Base-by-base conservation (phyloP, 2,113 vertebrate genomes). In the Xyliphius kryptos region DNA sequence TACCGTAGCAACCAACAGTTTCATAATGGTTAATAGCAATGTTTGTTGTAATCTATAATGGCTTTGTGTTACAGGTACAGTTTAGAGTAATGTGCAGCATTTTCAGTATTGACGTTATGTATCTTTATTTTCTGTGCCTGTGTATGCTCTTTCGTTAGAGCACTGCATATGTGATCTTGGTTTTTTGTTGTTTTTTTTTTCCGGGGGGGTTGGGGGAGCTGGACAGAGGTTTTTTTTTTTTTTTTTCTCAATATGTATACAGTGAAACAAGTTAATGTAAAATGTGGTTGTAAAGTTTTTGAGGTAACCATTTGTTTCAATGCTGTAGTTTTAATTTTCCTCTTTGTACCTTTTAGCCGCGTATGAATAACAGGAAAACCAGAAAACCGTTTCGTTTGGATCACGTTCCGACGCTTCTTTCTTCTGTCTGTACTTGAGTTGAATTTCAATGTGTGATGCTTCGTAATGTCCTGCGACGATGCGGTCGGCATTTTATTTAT, bases 31-130 rank as follows among this genome's bases (percentile, higher is more conserved):
- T 83, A 86, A 81, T 85, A 85, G 78, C 80, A 83, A 84, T 83
- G 85, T 85, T 86, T 82, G 81, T 74, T 88, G 86, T 88, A 86
- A 82, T 86, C 84, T 86, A 82, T 84, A 88, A 85, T 81, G 84
- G 80, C 82, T 86, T 88, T 88, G 83, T 87, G 86, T 88, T 88
- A 81, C 85, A 88, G 86, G 84, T 81, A 83, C 83, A 66, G 41
- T 69, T 74, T 70, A 81, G 76, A 81, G 82, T 75, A 86, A 84
- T 66, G 82, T 84, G 80, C 85, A 81, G 78, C 82, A 80, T 82
- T 85, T 84, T 81, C 76, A 86, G 83, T 79, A 84, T 85, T 76
- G 76, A 85, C 82, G 84, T 84, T 80, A 80, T 86, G 83, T 82
- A 77, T 75, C n/a, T n/a, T 78, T 76, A 57, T 84, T 81, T 81